Conservation (phyloP, 2,888 invertebrate genomes). For the Lasioglossum marginatum region DNA sequence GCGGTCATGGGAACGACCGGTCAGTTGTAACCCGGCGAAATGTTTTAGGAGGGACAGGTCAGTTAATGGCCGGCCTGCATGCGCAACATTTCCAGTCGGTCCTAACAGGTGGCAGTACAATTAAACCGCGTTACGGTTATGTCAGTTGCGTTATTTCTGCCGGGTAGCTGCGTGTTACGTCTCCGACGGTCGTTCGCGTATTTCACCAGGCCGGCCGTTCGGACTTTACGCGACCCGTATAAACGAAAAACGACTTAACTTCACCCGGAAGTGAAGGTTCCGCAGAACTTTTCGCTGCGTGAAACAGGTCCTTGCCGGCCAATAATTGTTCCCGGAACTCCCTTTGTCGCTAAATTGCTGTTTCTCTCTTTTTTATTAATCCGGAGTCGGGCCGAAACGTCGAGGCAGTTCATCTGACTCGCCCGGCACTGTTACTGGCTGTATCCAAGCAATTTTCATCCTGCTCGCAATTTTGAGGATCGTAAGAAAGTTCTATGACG, state of each 20-base stretch:
- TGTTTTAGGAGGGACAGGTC: slow-evolving; percentile 59
- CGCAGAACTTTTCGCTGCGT: background rate
- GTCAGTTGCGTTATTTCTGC: slow-evolving; percentile 68
- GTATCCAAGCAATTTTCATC: background rate
- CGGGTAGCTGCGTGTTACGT: slow-evolving; percentile 51
- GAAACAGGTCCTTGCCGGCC: background rate
- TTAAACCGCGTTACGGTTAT: slow-evolving; percentile 82
- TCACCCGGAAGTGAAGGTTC: background rate
- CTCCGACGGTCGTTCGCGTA: slow-evolving; percentile 33
- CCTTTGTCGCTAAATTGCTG: background rate
- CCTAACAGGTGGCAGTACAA: slow-evolving; percentile 81
- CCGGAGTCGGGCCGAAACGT: background rate
- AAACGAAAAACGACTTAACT: slow-evolving; percentile 32
- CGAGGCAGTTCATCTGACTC: background rate
- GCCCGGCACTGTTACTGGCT: background rate
- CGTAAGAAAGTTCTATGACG: background rate
- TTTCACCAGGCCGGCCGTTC: slow-evolving; percentile 32
- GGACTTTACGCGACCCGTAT: slow-evolving; percentile 31
- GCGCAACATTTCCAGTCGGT: slow-evolving; percentile 66
- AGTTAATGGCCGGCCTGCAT: slow-evolving; percentile 74
- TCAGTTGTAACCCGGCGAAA: slow-evolving; percentile 50
- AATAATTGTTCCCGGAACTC: background rate
- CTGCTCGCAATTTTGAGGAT: background rate
- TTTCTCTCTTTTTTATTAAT: background rate
- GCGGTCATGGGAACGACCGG: slow-evolving; percentile 18